Base-by-base conservation (phyloP, 1,140 invertebrate species). In the Stenopsyche tienmushanensis region DNA sequence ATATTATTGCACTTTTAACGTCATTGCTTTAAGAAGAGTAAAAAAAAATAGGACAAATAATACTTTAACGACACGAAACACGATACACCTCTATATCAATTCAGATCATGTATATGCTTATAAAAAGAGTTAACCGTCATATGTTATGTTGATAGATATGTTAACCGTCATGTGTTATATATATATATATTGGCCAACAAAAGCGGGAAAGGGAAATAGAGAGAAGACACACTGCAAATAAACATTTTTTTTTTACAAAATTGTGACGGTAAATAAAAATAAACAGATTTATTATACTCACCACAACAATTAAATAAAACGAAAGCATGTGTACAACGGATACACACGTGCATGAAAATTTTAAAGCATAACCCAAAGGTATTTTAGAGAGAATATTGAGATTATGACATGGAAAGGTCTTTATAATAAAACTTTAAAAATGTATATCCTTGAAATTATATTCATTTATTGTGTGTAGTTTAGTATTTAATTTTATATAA, bases 211-310 rank as follows among this genome's bases (percentile, higher is more conserved):
- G 57, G 57, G 57, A 57, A 72, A 78, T 73, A 72, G 70, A 73
- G 60, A 57, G 72, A 74, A 73, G 76, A 77, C 73, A 78, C 76
- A 77, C 75, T 78, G 75, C 74, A 77, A 78, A 77, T 72, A 77
- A 79, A 77, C 76, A 77, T 77, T 76, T 75, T 62, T 59, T 54
- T 44, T 60, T 29, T 25, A 26, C 34, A 65, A 54, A 42, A 44
- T 55, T 54, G 9, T 53, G 29, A 55, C 44, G 20, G 45, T 13
- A 34, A 55, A 25, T 24, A 20, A 52, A 64, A 55, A 26, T 47
- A 45, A 17, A 13, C 23, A 45, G 49, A 18, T 7, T 42, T 15
- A 59, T 26, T 20, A 50, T 62, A 62, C 60, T 50, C 26, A 62
- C 62, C 26, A 25, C 21, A 53, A 29, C 1, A 24, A n/a, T 62